phyloP scores from a whole-genome alignment of 1,140 invertebrate genomes.

The Apis cerana region DNA sequence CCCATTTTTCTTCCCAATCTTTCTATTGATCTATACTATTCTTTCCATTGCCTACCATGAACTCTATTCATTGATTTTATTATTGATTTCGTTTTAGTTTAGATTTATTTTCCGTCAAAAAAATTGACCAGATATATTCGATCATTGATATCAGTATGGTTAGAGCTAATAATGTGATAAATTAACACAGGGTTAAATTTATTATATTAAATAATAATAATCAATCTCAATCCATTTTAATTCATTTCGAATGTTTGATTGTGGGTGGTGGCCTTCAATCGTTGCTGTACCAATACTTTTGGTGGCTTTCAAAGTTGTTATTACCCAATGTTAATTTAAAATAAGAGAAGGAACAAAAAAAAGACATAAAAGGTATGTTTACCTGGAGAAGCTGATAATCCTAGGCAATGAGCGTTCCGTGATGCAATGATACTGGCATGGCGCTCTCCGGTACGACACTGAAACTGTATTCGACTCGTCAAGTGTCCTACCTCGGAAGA shows the following conservation, averaged over 20 bases:
- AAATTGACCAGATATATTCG: not conserved
- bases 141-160: too few relatives aligned
- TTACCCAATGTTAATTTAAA: not conserved
- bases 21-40: not conserved
- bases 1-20: not conserved
- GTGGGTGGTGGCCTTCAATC: slow-evolving; percentile 21
- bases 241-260: not conserved
- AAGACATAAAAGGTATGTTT: slow-evolving; percentile 27
- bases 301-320: not conserved
- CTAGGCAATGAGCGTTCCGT: slow-evolving; percentile 73
- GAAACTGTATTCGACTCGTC: slow-evolving; percentile 64
- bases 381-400: slow-evolving; percentile 77
- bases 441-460: slow-evolving; percentile 69
- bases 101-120: not conserved
- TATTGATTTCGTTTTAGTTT: slow-evolving; percentile 16
- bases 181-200: not conserved
- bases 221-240: too few relatives aligned
- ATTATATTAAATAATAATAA: not conserved
- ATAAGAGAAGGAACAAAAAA: not conserved
- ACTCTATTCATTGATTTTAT: slow-evolving; percentile 1
- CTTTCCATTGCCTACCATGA: not conserved
- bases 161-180: not conserved
- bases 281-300: not conserved
- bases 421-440: slow-evolving; percentile 72
- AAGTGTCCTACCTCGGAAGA: slow-evolving; percentile 77